Percentiles rank a stretch among this genome's conserved stretches.
Conservation (phyloP, 2,888 invertebrate species). For the Tridacna gigas region DNA sequence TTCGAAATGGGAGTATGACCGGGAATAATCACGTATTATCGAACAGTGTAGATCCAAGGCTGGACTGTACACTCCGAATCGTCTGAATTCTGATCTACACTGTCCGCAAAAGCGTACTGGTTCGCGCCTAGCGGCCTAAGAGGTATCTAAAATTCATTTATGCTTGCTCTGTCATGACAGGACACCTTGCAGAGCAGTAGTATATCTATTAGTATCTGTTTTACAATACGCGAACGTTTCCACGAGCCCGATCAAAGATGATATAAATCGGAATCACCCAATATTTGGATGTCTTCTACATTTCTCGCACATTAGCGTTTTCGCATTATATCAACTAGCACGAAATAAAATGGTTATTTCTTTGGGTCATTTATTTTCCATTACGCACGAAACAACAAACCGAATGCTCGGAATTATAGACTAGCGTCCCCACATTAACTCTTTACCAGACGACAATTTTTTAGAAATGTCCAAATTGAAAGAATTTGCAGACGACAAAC, state of each 20-base stretch:
- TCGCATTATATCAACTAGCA: slow-evolving; percentile 60
- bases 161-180: neutral
- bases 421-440: neutral
- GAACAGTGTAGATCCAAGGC: no score
- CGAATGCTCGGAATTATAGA: slow-evolving; percentile 21
- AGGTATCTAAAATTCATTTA: no score
- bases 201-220: slow-evolving; percentile 22
- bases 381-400: slow-evolving; percentile 38
- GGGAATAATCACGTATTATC: no score
- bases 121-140: no score
- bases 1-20: no score
- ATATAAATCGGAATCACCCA: slow-evolving; percentile 52
- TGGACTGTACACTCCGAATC: no score
- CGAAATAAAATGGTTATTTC: slow-evolving; percentile 65
- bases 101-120: no score
- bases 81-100: no score
- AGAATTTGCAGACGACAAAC: no score
- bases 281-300: slow-evolving; percentile 57
- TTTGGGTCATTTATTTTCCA: slow-evolving; percentile 66
- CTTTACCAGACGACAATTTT: neutral
- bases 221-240: slow-evolving; percentile 23
- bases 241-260: slow-evolving; percentile 56
- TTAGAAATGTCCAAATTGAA: no score
- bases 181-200: neutral
- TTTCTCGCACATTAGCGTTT: slow-evolving; percentile 62